Evolutionary conservation across 2,888 invertebrate species (phyloP), one percentile per base, ranked within the genome.

Genomic region (Thereva unica): DNA sequence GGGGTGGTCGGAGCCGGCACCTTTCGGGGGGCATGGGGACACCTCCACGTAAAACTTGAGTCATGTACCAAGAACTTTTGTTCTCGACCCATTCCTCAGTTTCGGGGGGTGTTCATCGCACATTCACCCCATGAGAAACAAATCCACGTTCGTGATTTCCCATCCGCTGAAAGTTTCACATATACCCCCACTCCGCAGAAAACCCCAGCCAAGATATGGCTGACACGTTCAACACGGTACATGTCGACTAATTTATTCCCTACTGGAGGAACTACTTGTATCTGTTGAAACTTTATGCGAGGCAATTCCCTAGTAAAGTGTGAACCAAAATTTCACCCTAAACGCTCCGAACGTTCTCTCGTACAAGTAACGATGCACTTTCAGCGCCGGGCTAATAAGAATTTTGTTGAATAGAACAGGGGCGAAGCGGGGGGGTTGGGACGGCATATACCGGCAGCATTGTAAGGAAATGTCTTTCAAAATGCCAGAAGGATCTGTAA

Each of bases 191-290:
- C 23, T 2, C 23, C 59, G 47, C 38, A 47, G 37, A 23, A 23
- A 23, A 23, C 23, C 37, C 6, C 7, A 47, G 37, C n/a, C 38
- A 10, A 59, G 10, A 59, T 59, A 47, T 47, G 47, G 49, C 59
- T 47, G 47, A 59, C 59, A 59, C 59, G 59, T 59, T 59, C 59
- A 47, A 47, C 47, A 59, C 38, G 38, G 49, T 59, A 59, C 59
- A 59, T 59, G 59, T 37, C 37, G 47, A 49, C 59, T 59, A 59
- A 59, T 59, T 59, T 59, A 59, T 59, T 59, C 59, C 59, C 59
- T 59, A 8, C 59, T 59, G 47, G 35, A 59, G 59, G 59, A 56
- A 56, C 42, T 59, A 49, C 34, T 45, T 59, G 47, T 35, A 47
- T 59, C 47, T 59, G 35, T 35, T 37, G 35, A 37, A 59, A 40